phyloP scores from a whole-genome alignment of 1,140 invertebrate genomes.

The Heliothis virescens region DNA sequence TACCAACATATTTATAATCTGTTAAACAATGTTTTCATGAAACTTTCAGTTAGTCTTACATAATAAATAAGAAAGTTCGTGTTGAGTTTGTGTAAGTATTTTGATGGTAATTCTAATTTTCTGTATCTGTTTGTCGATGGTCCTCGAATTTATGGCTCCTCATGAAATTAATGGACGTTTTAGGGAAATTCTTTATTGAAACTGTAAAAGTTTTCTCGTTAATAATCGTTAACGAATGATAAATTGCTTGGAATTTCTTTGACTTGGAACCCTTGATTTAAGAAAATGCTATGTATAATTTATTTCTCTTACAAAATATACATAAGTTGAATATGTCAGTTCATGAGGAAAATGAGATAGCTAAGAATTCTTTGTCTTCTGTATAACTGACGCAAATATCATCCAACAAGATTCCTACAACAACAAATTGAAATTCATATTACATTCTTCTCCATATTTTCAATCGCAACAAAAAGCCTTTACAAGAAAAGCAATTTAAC shows the following conservation, averaged over 20 bases:
- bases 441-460: too few relatives aligned
- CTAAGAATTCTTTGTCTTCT: too few relatives aligned
- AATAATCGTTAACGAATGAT: slow-evolving; percentile 33
- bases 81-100: neutral
- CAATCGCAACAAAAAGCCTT: too few relatives aligned
- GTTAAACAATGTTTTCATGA: slow-evolving; percentile 19
- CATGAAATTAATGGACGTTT: slow-evolving; percentile 27
- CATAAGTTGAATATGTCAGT: too few relatives aligned
- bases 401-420: too few relatives aligned
- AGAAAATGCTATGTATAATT: too few relatives aligned
- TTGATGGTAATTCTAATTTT: slow-evolving; percentile 22
- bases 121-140: neutral
- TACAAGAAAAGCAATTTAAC: too few relatives aligned
- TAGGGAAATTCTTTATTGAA: slow-evolving; percentile 16
- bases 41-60: neutral
- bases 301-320: too few relatives aligned
- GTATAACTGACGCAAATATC: too few relatives aligned
- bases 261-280: neutral
- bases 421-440: too few relatives aligned
- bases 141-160: slow-evolving; percentile 9
- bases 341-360: too few relatives aligned
- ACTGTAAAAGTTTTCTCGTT: slow-evolving; percentile 4
- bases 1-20: slow-evolving; percentile 12
- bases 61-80: slow-evolving; percentile 13
- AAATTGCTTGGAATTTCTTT: slow-evolving; percentile 14